A percentile compares a stretch with the other conserved stretches of the same genome.
Evolutionary conservation across 2,888 invertebrate genomes (phyloP).

Genomic region (Chrysolina oricalcia): DNA sequence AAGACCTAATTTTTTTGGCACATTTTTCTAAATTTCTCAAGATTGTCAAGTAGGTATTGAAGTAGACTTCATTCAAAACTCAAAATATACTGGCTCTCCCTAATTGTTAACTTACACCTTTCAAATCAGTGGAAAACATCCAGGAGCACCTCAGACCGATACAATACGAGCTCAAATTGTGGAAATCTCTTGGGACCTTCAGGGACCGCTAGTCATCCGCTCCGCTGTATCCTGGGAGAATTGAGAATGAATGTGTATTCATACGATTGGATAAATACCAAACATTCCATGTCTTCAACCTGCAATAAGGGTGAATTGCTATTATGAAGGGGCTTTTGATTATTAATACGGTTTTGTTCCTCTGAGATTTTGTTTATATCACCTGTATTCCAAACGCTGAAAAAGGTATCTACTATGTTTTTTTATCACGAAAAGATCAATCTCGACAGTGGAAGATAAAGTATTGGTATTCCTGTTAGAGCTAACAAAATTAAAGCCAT

Average conservation of each 20-base stretch:
- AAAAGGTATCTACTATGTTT: too few relatives aligned
- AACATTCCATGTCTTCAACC: not conserved
- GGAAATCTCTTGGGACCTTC: not conserved
- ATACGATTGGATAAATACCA: not conserved
- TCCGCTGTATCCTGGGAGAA: not conserved
- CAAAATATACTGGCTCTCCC: conserved; percentile 22
- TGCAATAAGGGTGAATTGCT: not conserved
- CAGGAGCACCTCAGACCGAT: not conserved
- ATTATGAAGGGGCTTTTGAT: not conserved
- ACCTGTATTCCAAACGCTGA: too few relatives aligned
- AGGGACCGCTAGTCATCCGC: conserved; percentile 3
- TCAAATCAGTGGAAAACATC: conserved; percentile 38
- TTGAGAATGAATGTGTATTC: conserved; percentile 12
- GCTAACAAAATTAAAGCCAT: too few relatives aligned
- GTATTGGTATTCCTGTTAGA: too few relatives aligned
- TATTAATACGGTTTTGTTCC: too few relatives aligned
- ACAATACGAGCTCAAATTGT: conserved; percentile 23
- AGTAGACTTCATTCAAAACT: not conserved
- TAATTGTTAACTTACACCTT: conserved; percentile 38
- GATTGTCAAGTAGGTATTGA: conserved; percentile 5
- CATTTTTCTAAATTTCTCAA: not conserved
- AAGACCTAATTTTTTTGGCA: too few relatives aligned
- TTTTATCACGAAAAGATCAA: too few relatives aligned
- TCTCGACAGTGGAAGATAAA: too few relatives aligned
- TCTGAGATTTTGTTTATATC: too few relatives aligned